Percentiles rank a stretch among this genome's conserved stretches.
Conservation (phyloP, 2,797 vertebrate genomes). For the Sternarchorhynchus goeldii region DNA sequence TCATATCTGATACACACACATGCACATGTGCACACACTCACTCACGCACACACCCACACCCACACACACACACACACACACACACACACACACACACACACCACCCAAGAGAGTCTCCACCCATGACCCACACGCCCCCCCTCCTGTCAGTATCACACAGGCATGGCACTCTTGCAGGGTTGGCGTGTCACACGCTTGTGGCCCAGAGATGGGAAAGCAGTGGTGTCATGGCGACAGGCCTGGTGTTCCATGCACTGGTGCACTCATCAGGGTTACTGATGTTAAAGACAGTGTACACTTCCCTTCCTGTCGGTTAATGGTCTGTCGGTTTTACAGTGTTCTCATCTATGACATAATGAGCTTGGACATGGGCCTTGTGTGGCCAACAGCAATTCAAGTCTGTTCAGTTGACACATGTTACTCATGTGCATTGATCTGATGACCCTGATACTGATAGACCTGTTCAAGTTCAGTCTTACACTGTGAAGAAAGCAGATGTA, state of each 20-base stretch:
- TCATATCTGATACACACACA: not conserved
- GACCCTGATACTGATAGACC: constrained; percentile 13
- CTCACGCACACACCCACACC: constrained; percentile 1
- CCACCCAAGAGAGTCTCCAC: constrained; percentile 3
- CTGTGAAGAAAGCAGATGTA: not conserved
- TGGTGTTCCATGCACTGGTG: not conserved
- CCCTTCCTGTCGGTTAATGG: not conserved
- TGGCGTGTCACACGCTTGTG: not conserved
- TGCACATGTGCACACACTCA: not conserved
- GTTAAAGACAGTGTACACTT: not conserved
- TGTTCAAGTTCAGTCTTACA: constrained; percentile 20
- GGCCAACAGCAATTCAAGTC: constrained; percentile 5
- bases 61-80: not conserved
- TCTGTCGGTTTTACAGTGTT: no score
- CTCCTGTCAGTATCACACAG: constrained; percentile 11
- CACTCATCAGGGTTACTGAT: not conserved
- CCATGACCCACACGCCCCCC: constrained; percentile 10
- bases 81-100: not conserved
- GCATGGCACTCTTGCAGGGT: not conserved
- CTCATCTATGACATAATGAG: no score
- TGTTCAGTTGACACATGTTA: not conserved
- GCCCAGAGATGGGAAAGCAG: not conserved
- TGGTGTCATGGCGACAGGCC: not conserved
- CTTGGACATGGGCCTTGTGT: not conserved
- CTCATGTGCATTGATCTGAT: constrained; percentile 23